Conservation (phyloP, 1,140 invertebrate genomes). For the Hylyphantes graminicola region DNA sequence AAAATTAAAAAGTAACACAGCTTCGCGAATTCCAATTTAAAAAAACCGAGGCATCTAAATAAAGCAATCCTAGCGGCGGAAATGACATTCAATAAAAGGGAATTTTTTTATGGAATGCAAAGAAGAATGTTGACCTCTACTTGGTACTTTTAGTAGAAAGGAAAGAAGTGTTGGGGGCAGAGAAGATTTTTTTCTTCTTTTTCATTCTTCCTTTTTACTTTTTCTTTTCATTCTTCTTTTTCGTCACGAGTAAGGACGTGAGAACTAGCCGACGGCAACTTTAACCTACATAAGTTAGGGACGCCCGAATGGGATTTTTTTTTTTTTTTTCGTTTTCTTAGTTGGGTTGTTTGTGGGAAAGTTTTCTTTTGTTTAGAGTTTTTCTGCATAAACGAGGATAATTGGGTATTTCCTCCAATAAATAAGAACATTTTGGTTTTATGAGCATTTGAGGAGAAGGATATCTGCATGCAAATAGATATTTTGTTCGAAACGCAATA, state of each 20-base stretch:
- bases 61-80: slow-evolving; percentile 30
- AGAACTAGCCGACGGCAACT: slow-evolving; percentile 57
- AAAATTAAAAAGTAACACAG: not conserved
- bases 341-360: slow-evolving; percentile 44
- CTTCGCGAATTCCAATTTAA: not conserved
- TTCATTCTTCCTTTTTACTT: slow-evolving; percentile 34
- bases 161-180: slow-evolving; percentile 27
- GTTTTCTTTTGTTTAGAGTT: slow-evolving; percentile 44
- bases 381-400: slow-evolving; percentile 26
- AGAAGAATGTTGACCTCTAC: slow-evolving; percentile 51
- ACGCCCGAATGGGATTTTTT: slow-evolving; percentile 3
- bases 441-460: too few relatives aligned
- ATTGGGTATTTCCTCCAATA: slow-evolving; percentile 41
- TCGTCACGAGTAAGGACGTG: slow-evolving; percentile 57
- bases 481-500: too few relatives aligned
- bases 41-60: not conserved
- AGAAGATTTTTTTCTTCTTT: slow-evolving; percentile 45
- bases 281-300: slow-evolving; percentile 57
- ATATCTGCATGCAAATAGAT: too few relatives aligned
- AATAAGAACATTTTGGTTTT: too few relatives aligned
- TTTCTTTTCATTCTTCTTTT: slow-evolving; percentile 29
- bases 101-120: slow-evolving; percentile 53
- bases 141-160: slow-evolving; percentile 28
- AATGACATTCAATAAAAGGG: slow-evolving; percentile 39
- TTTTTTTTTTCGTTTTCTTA: not conserved